Evolutionary conservation across 2,113 vertebrate genomes (phyloP).

Genomic region (Alosa alosa): DNA sequence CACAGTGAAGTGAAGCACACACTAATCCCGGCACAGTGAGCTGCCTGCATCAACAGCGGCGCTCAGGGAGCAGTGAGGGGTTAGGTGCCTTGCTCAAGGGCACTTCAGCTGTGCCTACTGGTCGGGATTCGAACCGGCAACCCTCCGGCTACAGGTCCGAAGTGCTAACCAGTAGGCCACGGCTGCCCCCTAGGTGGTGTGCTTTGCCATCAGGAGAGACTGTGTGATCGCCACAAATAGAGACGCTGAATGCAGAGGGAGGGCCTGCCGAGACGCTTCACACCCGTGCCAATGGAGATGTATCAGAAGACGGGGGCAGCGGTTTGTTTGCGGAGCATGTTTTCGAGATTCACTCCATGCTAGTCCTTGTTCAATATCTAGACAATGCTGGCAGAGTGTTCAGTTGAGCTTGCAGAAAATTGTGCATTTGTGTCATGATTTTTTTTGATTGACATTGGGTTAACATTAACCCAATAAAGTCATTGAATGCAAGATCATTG

Average conservation of each 20-base stretch:
- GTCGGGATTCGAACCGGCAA: too few relatives aligned
- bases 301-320: not conserved
- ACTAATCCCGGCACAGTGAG: too few relatives aligned
- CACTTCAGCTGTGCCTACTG: too few relatives aligned
- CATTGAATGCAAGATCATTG: not conserved
- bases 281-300: not conserved
- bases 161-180: too few relatives aligned
- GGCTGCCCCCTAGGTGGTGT: not conserved
- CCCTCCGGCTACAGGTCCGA: too few relatives aligned
- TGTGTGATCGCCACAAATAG: constrained; percentile 22
- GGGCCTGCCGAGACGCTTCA: not conserved
- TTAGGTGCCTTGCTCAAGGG: too few relatives aligned
- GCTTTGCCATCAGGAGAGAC: constrained; percentile 22
- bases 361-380: not conserved
- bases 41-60: too few relatives aligned
- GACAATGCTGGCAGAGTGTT: not conserved
- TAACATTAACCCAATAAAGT: not conserved
- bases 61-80: too few relatives aligned
- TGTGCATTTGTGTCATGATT: not conserved
- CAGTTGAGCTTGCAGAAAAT: not conserved
- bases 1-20: too few relatives aligned
- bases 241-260: not conserved
- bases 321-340: not conserved
- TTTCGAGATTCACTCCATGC: not conserved
- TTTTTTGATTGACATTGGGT: too few relatives aligned